phyloP scores from a whole-genome alignment of 1,140 invertebrate genomes.

The Drosophila pruinosa region DNA sequence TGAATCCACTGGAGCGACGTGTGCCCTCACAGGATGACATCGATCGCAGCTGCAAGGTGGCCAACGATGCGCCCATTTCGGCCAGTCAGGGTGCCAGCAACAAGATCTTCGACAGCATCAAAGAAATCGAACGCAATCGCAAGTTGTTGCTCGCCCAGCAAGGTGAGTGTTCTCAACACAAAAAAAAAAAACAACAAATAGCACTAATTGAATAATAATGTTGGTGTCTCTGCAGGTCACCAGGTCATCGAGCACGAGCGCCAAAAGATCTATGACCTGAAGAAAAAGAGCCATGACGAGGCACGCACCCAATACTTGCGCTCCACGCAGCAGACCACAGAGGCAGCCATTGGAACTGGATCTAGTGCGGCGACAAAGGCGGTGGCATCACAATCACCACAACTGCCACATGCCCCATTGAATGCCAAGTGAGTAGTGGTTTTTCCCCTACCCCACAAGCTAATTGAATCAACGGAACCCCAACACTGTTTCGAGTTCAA shows the following conservation, averaged over 20 bases:
- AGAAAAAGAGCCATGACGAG: slow-evolving; percentile 93
- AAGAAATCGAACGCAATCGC: slow-evolving; percentile 94
- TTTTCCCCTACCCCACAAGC: background rate
- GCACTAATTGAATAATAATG: too few species aligned
- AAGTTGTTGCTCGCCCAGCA: slow-evolving; percentile 94
- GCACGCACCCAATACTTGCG: slow-evolving; percentile 85
- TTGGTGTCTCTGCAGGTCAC: slow-evolving; percentile 86
- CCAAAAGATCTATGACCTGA: slow-evolving; percentile 92
- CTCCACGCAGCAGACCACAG: slow-evolving; percentile 45
- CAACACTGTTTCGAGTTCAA: background rate
- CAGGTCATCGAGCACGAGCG: slow-evolving; percentile 96
- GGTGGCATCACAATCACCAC: slow-evolving; percentile 14
- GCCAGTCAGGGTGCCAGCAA: slow-evolving; percentile 86
- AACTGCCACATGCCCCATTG: slow-evolving; percentile 1
- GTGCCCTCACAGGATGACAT: slow-evolving; percentile 92
- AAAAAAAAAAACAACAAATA: too few species aligned
- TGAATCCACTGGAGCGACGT: slow-evolving; percentile 83
- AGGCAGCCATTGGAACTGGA: slow-evolving; percentile 12
- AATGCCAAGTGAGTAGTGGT: slow-evolving; percentile 58
- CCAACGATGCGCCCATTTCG: slow-evolving; percentile 90
- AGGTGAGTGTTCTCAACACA: slow-evolving; percentile 88
- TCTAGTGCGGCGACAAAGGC: too few species aligned
- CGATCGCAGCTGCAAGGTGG: slow-evolving; percentile 93
- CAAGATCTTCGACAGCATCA: slow-evolving; percentile 93
- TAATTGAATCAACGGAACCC: slow-evolving; percentile 46